Conservation (phyloP, 2,113 vertebrate genomes). For the Xerus inauris region DNA sequence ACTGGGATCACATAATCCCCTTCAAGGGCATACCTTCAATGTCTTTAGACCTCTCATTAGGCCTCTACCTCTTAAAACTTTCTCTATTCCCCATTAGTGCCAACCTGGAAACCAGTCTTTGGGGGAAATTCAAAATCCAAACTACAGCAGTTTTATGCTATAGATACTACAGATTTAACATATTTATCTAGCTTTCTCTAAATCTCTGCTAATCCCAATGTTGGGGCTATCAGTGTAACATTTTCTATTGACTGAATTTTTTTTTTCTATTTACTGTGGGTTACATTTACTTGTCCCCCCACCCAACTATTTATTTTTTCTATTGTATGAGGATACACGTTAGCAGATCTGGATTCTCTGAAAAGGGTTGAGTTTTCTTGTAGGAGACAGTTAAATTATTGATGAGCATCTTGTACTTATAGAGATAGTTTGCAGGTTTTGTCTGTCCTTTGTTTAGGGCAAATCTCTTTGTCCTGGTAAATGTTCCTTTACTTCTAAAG, state of each 20-base stretch:
- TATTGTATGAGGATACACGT: neutral
- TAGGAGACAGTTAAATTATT: neutral
- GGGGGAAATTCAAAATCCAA: neutral
- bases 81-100: neutral
- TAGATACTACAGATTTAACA: neutral
- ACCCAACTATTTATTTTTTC: neutral
- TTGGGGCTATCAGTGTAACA: neutral
- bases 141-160: neutral
- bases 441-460: neutral
- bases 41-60: neutral
- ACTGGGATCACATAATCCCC: neutral
- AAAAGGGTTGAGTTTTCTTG: neutral
- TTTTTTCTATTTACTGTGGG: neutral
- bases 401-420: neutral
- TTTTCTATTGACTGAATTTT: neutral
- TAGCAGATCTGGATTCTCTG: neutral
- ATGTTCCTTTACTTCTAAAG: neutral
- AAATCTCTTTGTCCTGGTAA: neutral
- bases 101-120: neutral
- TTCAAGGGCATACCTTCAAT: neutral
- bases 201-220: neutral
- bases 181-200: neutral
- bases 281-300: neutral
- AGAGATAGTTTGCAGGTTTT: slow-evolving; percentile 7
- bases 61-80: neutral